A percentile compares a stretch with the other conserved stretches of the same genome.
These are phyloP conservation scores for Odontesthes bonariensis DNA, from an alignment of 2,113 vertebrate species.

Conservation along the genomic window DNA sequence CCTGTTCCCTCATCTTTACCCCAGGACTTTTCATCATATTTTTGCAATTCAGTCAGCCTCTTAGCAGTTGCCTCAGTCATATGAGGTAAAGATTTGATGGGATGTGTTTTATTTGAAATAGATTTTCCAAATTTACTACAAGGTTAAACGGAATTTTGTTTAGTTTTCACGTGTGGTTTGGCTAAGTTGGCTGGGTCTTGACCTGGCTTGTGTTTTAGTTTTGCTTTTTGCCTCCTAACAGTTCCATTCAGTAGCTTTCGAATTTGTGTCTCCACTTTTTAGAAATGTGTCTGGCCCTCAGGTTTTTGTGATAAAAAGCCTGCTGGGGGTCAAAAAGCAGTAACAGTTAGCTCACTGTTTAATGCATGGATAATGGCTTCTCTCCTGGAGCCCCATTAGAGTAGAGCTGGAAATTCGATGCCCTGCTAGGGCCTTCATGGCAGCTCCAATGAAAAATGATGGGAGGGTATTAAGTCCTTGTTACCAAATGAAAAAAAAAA, in stretches of 20 bases:
- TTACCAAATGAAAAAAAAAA: not conserved
- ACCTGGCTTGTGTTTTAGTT: conserved; percentile 6
- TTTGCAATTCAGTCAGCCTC: not conserved
- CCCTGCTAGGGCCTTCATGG: conserved; percentile 14
- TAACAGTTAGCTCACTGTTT: conserved; percentile 19
- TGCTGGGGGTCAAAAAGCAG: conserved; percentile 8
- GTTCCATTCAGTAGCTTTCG: not conserved
- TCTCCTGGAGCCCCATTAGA: conserved; percentile 14
- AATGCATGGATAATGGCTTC: conserved; percentile 17
- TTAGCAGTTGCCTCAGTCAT: conserved; percentile 25
- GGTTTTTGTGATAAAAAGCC: conserved; percentile 9
- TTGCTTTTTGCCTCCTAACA: not conserved
- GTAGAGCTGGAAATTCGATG: conserved; percentile 19
- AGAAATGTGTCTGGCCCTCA: not conserved
- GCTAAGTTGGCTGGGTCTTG: not conserved
- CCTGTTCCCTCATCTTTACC: conserved; percentile 48
- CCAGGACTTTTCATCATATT: conserved; percentile 18
- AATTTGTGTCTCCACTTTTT: conserved; percentile 2
- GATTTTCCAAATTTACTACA: conserved; percentile 5
- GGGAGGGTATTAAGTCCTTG: not conserved
- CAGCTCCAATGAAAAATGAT: not conserved
- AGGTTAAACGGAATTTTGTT: conserved; percentile 3
- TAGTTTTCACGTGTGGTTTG: not conserved
- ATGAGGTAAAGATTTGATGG: conserved; percentile 7
- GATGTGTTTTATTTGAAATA: conserved; percentile 2